phyloP scores from a whole-genome alignment of 2,113 vertebrate species.

The Proteles cristata region DNA sequence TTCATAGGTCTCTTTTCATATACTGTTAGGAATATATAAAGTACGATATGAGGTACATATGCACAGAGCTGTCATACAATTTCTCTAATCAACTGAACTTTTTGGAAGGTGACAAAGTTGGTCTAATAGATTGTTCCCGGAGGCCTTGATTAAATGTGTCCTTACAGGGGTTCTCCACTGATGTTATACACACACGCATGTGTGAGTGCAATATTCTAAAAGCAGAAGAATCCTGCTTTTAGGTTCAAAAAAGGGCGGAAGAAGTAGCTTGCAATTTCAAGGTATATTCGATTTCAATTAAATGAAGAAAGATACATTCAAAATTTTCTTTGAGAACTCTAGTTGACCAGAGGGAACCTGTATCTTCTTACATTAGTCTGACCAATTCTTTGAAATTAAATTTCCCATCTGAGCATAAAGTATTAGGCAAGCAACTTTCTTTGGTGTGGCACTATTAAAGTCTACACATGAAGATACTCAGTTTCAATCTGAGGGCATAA shows the following conservation, averaged over 20 bases:
- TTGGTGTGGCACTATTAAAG: conserved; percentile 56
- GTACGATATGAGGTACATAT: neutral
- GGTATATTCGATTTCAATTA: neutral
- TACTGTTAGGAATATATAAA: neutral
- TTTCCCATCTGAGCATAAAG: conserved; percentile 65
- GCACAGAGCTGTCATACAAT: neutral
- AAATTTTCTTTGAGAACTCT: neutral
- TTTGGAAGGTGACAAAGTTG: conserved; percentile 15
- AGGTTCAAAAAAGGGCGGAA: neutral
- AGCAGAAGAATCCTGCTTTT: neutral
- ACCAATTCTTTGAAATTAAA: conserved; percentile 66
- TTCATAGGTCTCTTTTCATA: neutral
- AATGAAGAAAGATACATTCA: conserved; percentile 3
- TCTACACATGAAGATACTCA: conserved; percentile 74
- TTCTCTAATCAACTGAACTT: conserved; percentile 4
- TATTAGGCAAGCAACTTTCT: conserved; percentile 67
- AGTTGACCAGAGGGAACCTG: neutral
- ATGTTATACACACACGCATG: neutral
- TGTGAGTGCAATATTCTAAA: neutral
- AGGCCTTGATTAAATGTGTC: neutral
- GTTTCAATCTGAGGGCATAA: conserved; percentile 75
- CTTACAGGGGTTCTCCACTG: neutral
- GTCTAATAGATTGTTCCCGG: neutral
- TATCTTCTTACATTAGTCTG: conserved; percentile 29
- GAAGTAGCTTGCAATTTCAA: neutral